phyloP scores from a whole-genome alignment of 2,888 invertebrate species.

The Ophioninae sp. region DNA sequence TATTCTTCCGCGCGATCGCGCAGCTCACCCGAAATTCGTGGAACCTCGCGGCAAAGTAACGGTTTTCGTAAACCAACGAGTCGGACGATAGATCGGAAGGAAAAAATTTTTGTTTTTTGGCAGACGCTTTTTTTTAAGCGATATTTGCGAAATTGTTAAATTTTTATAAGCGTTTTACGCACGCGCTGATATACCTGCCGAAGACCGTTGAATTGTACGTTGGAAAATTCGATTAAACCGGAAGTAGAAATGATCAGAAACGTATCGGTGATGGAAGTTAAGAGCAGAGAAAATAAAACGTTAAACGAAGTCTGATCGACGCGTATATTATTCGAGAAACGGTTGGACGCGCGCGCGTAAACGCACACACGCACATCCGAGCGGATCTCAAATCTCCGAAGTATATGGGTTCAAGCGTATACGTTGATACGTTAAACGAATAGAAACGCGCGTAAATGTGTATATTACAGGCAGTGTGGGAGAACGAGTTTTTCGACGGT shows the following conservation, averaged over 20 bases:
- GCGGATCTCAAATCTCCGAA: not conserved
- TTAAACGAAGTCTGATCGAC: not conserved
- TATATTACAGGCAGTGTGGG: slow-evolving; percentile 46
- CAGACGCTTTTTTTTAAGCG: not conserved
- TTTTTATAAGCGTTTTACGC: not conserved
- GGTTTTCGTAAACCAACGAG: not conserved
- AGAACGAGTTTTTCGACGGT: slow-evolving; percentile 62
- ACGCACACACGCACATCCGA: not conserved
- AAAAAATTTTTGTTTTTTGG: not conserved
- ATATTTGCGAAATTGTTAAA: not conserved
- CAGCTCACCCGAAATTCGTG: too few species aligned
- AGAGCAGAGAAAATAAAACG: not conserved
- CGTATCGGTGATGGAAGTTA: not conserved
- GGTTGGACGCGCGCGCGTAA: not conserved
- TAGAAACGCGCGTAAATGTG: not conserved
- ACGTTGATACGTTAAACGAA: not conserved
- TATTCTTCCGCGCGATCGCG: too few species aligned
- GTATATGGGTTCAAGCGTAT: not conserved
- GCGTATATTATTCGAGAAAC: not conserved
- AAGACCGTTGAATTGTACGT: too few species aligned
- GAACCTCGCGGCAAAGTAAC: not conserved
- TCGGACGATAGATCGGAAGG: not conserved
- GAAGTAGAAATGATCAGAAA: not conserved
- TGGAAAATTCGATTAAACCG: too few species aligned
- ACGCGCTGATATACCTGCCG: too few species aligned